A percentile compares a stretch with the other conserved stretches of the same genome.
Conservation (phyloP, 2,113 vertebrate species). For the Oenanthe oenanthe region DNA sequence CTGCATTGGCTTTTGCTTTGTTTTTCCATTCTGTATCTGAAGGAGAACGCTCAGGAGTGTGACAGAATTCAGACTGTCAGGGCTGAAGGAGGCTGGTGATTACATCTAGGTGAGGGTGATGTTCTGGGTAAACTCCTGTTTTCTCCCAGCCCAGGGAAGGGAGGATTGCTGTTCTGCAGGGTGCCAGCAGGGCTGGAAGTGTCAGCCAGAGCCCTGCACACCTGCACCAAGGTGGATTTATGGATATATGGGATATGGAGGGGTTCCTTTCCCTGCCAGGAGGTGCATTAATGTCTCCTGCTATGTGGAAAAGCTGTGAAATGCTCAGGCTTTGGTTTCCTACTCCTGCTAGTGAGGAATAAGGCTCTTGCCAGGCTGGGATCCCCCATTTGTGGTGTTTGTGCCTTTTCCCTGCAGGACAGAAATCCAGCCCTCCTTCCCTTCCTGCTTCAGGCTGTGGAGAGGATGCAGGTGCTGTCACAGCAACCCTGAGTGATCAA, state of each 20-base stretch:
- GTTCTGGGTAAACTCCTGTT: neutral
- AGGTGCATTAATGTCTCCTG: neutral
- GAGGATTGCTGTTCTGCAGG: neutral
- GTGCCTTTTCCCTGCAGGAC: neutral
- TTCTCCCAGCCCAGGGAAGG: neutral
- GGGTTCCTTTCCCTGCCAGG: neutral
- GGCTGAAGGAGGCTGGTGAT: neutral
- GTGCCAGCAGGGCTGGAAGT: neutral
- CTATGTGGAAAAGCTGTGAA: neutral
- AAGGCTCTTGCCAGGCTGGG: neutral
- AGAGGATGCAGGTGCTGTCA: fast-evolving
- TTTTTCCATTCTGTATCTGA: neutral
- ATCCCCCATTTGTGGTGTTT: fast-evolving
- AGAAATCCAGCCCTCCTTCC: fast-evolving
- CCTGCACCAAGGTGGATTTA: fast-evolving
- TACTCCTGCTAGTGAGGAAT: fast-evolving
- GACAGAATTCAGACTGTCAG: neutral
- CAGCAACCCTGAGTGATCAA: neutral
- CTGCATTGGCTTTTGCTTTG: neutral
- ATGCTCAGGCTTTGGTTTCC: neutral
- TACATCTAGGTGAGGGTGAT: neutral
- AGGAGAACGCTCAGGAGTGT: neutral
- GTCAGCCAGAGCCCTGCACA: neutral
- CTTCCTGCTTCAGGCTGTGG: neutral
- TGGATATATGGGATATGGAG: fast-evolving